These are phyloP conservation scores for Drosophila leonis DNA, from an alignment of 2,888 invertebrate species.

Conservation along the genomic window DNA sequence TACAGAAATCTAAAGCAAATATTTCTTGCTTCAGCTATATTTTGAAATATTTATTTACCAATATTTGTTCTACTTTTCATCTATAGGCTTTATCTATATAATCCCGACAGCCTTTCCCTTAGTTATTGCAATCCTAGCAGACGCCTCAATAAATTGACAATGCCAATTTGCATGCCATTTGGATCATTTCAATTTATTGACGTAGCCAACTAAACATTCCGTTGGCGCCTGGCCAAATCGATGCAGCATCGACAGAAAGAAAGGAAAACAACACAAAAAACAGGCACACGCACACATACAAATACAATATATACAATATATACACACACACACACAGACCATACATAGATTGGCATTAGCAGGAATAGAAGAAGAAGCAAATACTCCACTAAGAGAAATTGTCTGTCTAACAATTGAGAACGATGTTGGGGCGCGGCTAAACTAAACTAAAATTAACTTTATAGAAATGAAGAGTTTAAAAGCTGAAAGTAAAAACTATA, in stretches of 20 bases:
- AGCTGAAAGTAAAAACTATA: constrained; percentile 35
- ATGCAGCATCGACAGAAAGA: constrained; percentile 59
- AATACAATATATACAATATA: constrained; percentile 20
- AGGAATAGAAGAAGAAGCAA: constrained; percentile 33
- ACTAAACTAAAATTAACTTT: constrained; percentile 25
- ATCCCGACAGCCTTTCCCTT: background rate
- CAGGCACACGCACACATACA: constrained; percentile 24
- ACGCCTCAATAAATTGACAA: constrained; percentile 46
- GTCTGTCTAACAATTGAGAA: constrained; percentile 30
- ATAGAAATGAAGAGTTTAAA: constrained; percentile 28
- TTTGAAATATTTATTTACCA: background rate
- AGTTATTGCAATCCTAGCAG: constrained; percentile 26
- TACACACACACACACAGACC: constrained; percentile 4
- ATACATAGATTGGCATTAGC: constrained; percentile 14
- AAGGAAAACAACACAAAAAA: constrained; percentile 32
- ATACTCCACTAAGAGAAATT: constrained; percentile 45
- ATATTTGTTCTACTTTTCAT: background rate
- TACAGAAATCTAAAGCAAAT: background rate
- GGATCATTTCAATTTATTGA: constrained; percentile 71
- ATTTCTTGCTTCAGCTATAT: background rate
- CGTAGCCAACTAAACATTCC: constrained; percentile 68
- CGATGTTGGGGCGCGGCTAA: constrained; percentile 54
- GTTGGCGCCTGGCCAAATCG: constrained; percentile 69
- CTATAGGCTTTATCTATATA: background rate
- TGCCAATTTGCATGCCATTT: constrained; percentile 53